A percentile compares a stretch with the other conserved stretches of the same genome.
phyloP scores from a whole-genome alignment of 2,888 invertebrate genomes.

The Poecilus cupreus region DNA sequence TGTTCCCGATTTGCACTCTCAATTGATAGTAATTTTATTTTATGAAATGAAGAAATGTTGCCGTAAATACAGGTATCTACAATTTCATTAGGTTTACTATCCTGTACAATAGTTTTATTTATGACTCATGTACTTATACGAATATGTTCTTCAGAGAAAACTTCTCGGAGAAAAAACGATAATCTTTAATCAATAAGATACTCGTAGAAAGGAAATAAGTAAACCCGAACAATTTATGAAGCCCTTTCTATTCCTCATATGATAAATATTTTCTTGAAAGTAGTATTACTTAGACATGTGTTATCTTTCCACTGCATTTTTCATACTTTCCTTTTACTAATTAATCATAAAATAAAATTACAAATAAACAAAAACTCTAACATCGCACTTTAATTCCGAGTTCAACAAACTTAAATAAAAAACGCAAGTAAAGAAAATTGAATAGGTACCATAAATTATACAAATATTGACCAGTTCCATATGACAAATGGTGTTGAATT shows the following conservation, averaged over 20 bases:
- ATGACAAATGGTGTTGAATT: neutral
- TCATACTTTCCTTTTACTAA: slow-evolving; percentile 31
- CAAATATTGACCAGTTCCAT: neutral
- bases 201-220: slow-evolving; percentile 1
- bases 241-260: slow-evolving; percentile 30
- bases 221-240: slow-evolving; percentile 26
- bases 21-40: no score
- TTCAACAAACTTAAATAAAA: slow-evolving; percentile 23
- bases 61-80: neutral
- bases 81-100: neutral
- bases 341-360: slow-evolving; percentile 18
- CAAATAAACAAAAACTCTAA: slow-evolving; percentile 2
- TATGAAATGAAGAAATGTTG: no score
- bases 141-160: no score
- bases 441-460: slow-evolving; percentile 16
- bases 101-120: no score
- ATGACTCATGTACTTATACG: no score
- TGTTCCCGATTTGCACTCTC: no score
- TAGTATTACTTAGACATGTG: neutral
- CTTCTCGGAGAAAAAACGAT: neutral
- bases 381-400: slow-evolving; percentile 9
- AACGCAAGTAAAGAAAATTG: neutral
- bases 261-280: slow-evolving; percentile 34
- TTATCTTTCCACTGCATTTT: slow-evolving; percentile 25
- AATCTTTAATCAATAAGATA: neutral